Conservation (phyloP, 2,113 vertebrate genomes). For the Enhydra lutris region DNA sequence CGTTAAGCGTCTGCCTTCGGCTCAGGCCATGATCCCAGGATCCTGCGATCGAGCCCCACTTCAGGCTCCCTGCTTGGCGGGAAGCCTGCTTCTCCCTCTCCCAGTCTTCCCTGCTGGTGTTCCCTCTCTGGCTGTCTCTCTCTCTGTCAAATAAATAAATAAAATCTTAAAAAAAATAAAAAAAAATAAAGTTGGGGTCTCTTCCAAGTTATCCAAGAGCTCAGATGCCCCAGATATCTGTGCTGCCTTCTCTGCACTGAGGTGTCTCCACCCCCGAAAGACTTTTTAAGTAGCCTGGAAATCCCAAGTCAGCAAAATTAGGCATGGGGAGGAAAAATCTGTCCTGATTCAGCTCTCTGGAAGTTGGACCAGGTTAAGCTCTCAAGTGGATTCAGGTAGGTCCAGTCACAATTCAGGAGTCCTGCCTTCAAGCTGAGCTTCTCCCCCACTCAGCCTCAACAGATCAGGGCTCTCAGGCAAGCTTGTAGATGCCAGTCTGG, state of each 20-base stretch:
- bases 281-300: not conserved
- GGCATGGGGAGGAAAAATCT: not conserved
- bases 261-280: not conserved
- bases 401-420: not conserved
- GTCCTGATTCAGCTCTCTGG: not conserved
- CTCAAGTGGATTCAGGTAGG: not conserved
- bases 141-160: no score
- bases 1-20: no score
- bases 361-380: not conserved
- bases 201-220: not conserved
- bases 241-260: rapidly evolving
- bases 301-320: not conserved
- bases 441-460: not conserved
- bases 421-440: rapidly evolving
- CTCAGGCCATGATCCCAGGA: no score
- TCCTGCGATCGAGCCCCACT: no score
- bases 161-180: no score
- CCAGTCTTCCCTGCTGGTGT: no score
- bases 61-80: no score
- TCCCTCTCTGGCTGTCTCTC: no score
- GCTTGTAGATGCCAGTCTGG: not conserved
- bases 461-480: rapidly evolving
- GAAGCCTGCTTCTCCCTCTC: no score
- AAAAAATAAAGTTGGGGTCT: not conserved
- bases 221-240: rapidly evolving